Evolutionary conservation across 2,888 invertebrate genomes (phyloP).

Genomic region (Thymelicus acteon): DNA sequence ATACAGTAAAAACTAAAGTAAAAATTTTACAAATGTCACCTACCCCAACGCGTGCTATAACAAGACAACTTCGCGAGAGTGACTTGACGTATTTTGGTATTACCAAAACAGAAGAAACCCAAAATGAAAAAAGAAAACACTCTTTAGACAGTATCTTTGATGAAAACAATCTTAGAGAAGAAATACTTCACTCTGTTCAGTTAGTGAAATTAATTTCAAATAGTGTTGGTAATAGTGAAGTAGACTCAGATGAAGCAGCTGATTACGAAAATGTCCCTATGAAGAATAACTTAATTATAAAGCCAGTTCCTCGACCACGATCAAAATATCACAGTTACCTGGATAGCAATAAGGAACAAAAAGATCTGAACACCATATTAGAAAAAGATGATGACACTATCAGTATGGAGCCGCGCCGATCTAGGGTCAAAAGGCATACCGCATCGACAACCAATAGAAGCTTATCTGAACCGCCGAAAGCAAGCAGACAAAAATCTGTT

Average conservation of each 20-base stretch:
- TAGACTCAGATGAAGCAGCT: constrained; percentile 71
- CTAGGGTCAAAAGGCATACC: constrained; percentile 58
- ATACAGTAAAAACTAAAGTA: constrained; percentile 53
- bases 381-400: constrained; percentile 58
- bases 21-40: constrained; percentile 59
- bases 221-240: constrained; percentile 75
- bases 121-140: constrained; percentile 35
- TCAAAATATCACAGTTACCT: constrained; percentile 60
- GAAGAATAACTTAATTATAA: constrained; percentile 60
- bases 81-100: constrained; percentile 86
- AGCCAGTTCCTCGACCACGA: constrained; percentile 68
- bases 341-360: constrained; percentile 53
- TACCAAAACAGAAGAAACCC: constrained; percentile 49
- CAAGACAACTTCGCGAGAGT: constrained; percentile 83
- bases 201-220: constrained; percentile 72
- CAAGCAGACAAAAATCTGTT: constrained; percentile 47
- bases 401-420: constrained; percentile 52
- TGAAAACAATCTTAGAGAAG: constrained; percentile 56
- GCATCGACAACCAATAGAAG: constrained; percentile 55
- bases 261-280: constrained; percentile 74
- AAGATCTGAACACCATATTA: constrained; percentile 62
- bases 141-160: constrained; percentile 40
- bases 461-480: constrained; percentile 70
- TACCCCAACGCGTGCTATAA: constrained; percentile 58
- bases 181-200: constrained; percentile 72